These are phyloP conservation scores for Artemia sinica DNA, from an alignment of 2,888 invertebrate genomes.

Conservation along the genomic window DNA sequence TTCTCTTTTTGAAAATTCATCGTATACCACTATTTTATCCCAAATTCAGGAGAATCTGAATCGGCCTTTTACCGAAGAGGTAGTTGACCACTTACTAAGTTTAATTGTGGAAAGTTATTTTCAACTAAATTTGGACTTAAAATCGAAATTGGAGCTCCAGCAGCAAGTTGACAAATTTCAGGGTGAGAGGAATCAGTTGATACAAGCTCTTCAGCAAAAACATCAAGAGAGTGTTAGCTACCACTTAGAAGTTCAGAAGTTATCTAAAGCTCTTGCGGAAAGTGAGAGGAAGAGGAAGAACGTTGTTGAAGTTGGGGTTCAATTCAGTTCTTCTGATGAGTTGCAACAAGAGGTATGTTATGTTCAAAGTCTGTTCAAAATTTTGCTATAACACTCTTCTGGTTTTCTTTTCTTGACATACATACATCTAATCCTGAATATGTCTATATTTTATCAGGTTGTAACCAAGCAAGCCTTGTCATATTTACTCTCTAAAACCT, in stretches of 20 bases:
- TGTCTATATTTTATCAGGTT: no score
- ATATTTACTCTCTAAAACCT: no score
- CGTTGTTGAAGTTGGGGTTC: neutral
- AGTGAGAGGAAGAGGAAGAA: neutral
- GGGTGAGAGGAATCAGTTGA: constrained; percentile 26
- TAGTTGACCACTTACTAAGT: neutral
- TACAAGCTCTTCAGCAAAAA: constrained; percentile 41
- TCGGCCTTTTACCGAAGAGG: no score
- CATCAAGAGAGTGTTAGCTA: constrained; percentile 53
- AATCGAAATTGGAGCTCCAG: neutral
- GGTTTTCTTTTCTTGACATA: no score
- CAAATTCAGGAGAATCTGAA: no score
- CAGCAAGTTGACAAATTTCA: constrained; percentile 20
- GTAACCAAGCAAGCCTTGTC: no score
- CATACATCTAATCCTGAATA: no score
- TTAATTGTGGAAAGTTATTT: neutral
- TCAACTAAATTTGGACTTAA: neutral
- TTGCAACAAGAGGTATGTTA: neutral
- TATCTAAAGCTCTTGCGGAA: constrained; percentile 30
- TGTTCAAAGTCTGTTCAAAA: neutral
- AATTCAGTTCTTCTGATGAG: neutral
- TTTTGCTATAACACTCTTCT: no score
- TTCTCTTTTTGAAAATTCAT: no score
- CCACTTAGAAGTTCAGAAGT: constrained; percentile 63
- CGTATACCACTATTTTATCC: no score